Conservation (phyloP, 1,140 invertebrate species). For the Zaprionus inermis region DNA sequence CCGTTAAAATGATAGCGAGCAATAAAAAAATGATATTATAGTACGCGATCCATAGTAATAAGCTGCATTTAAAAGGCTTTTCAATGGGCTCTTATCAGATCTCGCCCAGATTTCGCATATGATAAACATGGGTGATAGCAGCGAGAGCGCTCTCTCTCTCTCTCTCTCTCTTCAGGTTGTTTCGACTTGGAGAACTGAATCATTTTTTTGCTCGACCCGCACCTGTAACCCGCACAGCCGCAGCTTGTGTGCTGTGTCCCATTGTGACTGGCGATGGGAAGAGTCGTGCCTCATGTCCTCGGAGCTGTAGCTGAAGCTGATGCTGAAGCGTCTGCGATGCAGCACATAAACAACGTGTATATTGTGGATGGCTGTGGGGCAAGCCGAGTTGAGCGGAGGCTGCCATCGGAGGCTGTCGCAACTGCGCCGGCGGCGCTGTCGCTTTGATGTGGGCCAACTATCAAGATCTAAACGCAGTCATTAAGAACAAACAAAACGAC, state of each 20-base stretch:
- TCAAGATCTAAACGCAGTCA: conserved; percentile 83
- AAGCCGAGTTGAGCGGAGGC: not conserved
- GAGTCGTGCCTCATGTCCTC: conserved; percentile 52
- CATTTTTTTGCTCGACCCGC: conserved; percentile 25
- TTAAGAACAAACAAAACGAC: conserved; percentile 83
- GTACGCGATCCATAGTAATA: not conserved
- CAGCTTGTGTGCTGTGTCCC: not conserved
- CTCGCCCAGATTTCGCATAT: conserved; percentile 21
- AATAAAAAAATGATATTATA: not conserved
- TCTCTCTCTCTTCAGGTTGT: not conserved
- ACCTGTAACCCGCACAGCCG: conserved; percentile 14
- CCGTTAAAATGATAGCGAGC: not conserved
- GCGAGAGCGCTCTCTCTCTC: not conserved
- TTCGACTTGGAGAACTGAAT: not conserved
- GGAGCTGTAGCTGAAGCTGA: not conserved
- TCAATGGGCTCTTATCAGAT: conserved; percentile 6
- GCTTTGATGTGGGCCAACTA: conserved; percentile 79
- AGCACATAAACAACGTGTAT: conserved; percentile 64
- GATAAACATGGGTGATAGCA: conserved; percentile 22
- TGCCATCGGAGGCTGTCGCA: conserved; percentile 22
- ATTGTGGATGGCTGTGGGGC: conserved; percentile 23
- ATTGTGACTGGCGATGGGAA: conserved; percentile 8
- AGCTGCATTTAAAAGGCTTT: not conserved
- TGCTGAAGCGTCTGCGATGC: not conserved
- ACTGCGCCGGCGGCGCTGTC: conserved; percentile 68